These are phyloP conservation scores for Daphoenositta chrysoptera DNA, from an alignment of 2,113 vertebrate species.

Conservation along the genomic window DNA sequence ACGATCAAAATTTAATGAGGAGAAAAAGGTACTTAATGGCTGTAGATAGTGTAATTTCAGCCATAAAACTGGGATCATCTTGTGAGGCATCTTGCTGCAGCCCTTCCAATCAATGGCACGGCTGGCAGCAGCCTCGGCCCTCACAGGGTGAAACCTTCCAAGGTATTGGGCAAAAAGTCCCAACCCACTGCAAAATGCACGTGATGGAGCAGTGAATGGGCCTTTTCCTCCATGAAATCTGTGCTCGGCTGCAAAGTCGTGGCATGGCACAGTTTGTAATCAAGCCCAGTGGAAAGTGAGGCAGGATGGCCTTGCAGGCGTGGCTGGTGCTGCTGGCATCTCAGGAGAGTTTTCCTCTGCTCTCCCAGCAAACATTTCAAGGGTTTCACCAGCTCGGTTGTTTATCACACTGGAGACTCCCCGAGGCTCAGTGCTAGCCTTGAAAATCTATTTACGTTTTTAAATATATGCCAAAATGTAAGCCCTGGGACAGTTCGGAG, in stretches of 20 bases:
- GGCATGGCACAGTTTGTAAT: too few relatives aligned
- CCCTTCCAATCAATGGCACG: not conserved
- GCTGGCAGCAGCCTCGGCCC: not conserved
- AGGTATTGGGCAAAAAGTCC: fast-evolving
- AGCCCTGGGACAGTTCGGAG: not conserved
- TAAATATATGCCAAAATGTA: not conserved
- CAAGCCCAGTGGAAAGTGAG: not conserved
- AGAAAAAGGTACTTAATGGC: constrained; percentile 29
- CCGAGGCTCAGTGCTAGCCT: not conserved
- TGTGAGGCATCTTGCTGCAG: not conserved
- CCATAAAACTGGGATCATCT: constrained; percentile 16
- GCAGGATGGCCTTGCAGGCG: not conserved
- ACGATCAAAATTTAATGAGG: constrained; percentile 48
- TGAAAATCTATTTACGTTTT: constrained; percentile 33
- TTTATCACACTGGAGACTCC: not conserved
- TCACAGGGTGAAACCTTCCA: not conserved
- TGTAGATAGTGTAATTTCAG: constrained; percentile 33
- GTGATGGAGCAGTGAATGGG: fast-evolving
- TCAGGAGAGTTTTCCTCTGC: not conserved
- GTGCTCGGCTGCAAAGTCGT: not conserved
- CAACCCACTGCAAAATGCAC: not conserved
- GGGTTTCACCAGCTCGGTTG: not conserved
- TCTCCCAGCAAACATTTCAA: not conserved
- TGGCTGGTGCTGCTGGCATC: not conserved
- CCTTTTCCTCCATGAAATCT: not conserved